Conservation (phyloP, 2,113 vertebrate genomes). For the Podocnemis expansa region DNA sequence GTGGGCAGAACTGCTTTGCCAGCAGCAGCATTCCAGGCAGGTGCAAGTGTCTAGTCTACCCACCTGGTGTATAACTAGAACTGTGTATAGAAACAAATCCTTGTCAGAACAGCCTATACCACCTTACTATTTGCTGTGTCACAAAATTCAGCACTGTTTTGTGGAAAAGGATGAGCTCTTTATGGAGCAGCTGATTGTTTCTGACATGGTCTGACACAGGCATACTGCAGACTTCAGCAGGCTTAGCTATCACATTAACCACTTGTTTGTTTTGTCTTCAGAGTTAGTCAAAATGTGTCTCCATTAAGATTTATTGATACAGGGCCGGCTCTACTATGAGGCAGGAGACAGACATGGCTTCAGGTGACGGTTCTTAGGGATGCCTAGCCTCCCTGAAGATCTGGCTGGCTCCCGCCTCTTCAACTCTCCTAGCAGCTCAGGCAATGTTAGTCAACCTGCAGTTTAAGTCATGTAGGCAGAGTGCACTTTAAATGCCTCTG, state of each 20-base stretch:
- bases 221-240: constrained; percentile 37
- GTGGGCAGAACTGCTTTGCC: not conserved
- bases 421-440: too few species aligned
- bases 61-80: not conserved
- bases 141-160: constrained; percentile 20
- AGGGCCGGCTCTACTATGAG: too few species aligned
- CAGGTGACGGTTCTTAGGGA: too few species aligned
- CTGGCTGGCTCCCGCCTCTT: too few species aligned
- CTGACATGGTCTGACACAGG: not conserved
- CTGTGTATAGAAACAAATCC: not conserved
- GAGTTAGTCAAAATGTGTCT: constrained; percentile 14
- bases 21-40: not conserved
- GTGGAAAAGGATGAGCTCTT: constrained; percentile 34
- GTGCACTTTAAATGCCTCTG: too few species aligned
- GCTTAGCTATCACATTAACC: constrained; percentile 41
- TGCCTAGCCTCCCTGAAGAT: too few species aligned
- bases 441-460: too few species aligned
- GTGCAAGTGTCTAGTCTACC: not conserved
- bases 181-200: constrained; percentile 49
- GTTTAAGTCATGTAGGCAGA: too few species aligned
- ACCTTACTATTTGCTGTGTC: constrained; percentile 39
- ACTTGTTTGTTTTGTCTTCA: constrained; percentile 53
- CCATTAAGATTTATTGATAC: not conserved
- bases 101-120: constrained; percentile 10
- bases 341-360: too few species aligned